Base-by-base conservation (phyloP, 1,140 invertebrate genomes). In the Bilobella aurantiaca region DNA sequence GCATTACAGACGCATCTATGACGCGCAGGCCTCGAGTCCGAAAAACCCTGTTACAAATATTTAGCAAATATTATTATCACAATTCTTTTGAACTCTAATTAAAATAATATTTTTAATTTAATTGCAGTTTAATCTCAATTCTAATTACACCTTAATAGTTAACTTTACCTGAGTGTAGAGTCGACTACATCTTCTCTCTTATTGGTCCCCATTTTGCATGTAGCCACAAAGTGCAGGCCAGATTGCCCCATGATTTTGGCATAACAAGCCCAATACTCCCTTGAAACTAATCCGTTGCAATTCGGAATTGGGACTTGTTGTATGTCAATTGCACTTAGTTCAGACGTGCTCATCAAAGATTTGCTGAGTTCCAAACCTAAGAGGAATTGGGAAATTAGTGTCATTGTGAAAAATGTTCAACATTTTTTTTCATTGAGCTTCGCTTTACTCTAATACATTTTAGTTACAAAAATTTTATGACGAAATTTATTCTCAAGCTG, bases 1-100 rank as follows among this genome's bases (percentile, higher is more conserved):
- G 83, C 65, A 84, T 81, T 21, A 84, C 75, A 0, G 81, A 82
- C 8, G 81, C 81, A 70, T 83, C 82, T 2, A 80, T 79, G 0
- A 83, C 81, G 46, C 82, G 74, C 63, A 80, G 61, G 69, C 78
- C 76, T 49, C 1, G 0, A 80, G 49, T 12, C 80, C 80, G 29
- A 79, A 77, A 47, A 82, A 77, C 60, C 75, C 73, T 2, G 83
- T 74, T 12, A 42, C 8, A 53, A 18, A 53, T 5, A 14, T 5
- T 53, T 23, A 53, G 23, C 14, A 14, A 5, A 53, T 23, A 23
- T 3, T 5, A 23, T 18, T 18, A 18, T n/a, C n/a, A n/a, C n/a
- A n/a, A n/a, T n/a, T n/a, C n/a, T n/a, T n/a, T n/a, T 5, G 5
- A 53, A 53, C 5, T 53, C 3, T 53, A 16, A 3, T 23, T 12